Conservation (phyloP, 2,797 vertebrate genomes). For the Astyanax mexicanus region DNA sequence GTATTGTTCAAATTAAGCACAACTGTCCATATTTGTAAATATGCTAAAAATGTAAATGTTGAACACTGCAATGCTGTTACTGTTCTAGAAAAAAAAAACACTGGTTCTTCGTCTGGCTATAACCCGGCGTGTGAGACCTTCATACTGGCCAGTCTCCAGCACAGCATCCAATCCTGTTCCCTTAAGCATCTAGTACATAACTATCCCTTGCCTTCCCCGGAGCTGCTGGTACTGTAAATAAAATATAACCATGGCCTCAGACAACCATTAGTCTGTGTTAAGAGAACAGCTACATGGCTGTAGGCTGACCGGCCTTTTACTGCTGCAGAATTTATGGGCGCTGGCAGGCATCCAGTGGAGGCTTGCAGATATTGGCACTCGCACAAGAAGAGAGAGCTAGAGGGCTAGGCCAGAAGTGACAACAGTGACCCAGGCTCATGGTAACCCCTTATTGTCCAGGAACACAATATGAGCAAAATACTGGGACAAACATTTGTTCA, state of each 20-base stretch:
- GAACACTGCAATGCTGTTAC: too few species aligned
- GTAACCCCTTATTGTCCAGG: slow-evolving; percentile 49
- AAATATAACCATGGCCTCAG: slow-evolving; percentile 46
- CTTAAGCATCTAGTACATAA: slow-evolving; percentile 13
- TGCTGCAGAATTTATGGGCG: slow-evolving; percentile 57
- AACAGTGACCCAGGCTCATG: slow-evolving; percentile 19
- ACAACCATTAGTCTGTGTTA: slow-evolving; percentile 54
- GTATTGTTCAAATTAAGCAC: too few species aligned
- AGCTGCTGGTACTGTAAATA: slow-evolving; percentile 53
- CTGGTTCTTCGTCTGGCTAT: not conserved
- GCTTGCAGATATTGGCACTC: slow-evolving; percentile 44
- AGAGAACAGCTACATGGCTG: slow-evolving; percentile 46
- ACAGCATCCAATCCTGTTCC: slow-evolving; percentile 5
- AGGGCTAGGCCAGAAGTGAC: slow-evolving; percentile 31
- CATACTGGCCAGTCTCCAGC: not conserved
- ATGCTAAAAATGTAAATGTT: too few species aligned
- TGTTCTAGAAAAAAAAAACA: not conserved
- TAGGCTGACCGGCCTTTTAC: slow-evolving; percentile 50
- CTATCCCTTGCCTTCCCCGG: slow-evolving; percentile 8
- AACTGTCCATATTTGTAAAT: too few species aligned
- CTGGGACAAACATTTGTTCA: too few species aligned
- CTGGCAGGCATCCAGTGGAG: slow-evolving; percentile 50
- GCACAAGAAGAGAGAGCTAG: slow-evolving; percentile 40
- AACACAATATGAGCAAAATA: too few species aligned
- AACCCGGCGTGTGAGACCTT: slow-evolving; percentile 2